These are phyloP conservation scores for Heliornis fulica DNA, from an alignment of 2,113 vertebrate genomes.

Conservation along the genomic window DNA sequence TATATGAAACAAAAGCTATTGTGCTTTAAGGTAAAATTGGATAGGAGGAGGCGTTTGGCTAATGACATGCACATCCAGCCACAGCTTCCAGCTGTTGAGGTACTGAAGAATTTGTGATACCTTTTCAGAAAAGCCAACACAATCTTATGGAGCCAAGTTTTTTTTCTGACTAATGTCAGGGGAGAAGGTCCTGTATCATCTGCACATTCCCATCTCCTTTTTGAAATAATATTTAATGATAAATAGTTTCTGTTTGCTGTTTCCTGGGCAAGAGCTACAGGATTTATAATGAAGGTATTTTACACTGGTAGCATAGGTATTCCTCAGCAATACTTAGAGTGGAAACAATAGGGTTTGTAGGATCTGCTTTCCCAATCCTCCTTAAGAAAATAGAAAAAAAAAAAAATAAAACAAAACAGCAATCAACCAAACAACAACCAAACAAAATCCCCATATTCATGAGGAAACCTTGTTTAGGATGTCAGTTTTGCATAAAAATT, in stretches of 20 bases:
- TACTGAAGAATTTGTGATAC: neutral
- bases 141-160: neutral
- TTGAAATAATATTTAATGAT: neutral
- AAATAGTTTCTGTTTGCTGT: neutral
- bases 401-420: neutral
- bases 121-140: neutral
- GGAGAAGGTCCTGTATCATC: neutral
- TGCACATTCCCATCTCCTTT: neutral
- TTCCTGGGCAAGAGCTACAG: neutral
- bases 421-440: no score
- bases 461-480: neutral
- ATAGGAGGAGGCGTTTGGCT: neutral
- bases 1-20: neutral
- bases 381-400: neutral
- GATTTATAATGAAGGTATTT: neutral
- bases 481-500: neutral
- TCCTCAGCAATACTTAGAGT: neutral
- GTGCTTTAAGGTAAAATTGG: neutral
- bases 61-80: neutral
- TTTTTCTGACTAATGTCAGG: neutral
- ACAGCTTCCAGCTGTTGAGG: neutral
- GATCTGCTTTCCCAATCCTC: neutral
- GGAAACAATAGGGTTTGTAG: neutral
- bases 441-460: no score
- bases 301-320: neutral